Evolutionary conservation across 2,113 vertebrate species (phyloP).

Genomic region (Dipodomys ordii): DNA sequence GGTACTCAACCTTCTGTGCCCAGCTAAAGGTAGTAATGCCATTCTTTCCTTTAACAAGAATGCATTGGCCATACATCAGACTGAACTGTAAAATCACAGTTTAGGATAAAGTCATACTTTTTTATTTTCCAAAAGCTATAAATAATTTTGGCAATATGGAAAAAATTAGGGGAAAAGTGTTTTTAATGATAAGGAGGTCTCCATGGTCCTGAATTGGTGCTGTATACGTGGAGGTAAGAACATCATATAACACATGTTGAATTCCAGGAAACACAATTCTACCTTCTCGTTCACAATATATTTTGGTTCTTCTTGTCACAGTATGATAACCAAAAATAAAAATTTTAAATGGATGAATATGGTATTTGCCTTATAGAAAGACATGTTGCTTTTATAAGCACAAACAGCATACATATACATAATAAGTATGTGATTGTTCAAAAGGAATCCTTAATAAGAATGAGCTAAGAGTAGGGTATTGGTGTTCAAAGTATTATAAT

Average conservation of each 20-base stretch:
- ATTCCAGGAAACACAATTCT: not conserved
- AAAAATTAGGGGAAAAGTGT: no score
- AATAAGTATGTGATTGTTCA: not conserved
- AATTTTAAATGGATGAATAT: not conserved
- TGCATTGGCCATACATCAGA: not conserved
- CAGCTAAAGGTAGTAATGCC: not conserved
- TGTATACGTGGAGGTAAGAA: not conserved
- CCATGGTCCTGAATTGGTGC: not conserved
- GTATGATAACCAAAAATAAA: not conserved
- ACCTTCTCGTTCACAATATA: not conserved
- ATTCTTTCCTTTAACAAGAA: not conserved
- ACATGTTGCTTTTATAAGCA: not conserved
- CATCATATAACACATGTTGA: not conserved
- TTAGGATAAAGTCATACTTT: not conserved
- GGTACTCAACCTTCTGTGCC: not conserved
- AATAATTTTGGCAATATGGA: no score
- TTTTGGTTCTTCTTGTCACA: not conserved
- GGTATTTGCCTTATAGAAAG: not conserved
- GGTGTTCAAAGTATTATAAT: not conserved
- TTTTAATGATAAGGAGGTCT: not conserved
- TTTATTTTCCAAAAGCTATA: not conserved
- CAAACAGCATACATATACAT: not conserved
- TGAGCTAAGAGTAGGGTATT: not conserved
- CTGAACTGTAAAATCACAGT: not conserved
- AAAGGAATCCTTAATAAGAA: not conserved